These are phyloP conservation scores for Papilio machaon DNA, from an alignment of 1,140 invertebrate species.

Conservation along the genomic window DNA sequence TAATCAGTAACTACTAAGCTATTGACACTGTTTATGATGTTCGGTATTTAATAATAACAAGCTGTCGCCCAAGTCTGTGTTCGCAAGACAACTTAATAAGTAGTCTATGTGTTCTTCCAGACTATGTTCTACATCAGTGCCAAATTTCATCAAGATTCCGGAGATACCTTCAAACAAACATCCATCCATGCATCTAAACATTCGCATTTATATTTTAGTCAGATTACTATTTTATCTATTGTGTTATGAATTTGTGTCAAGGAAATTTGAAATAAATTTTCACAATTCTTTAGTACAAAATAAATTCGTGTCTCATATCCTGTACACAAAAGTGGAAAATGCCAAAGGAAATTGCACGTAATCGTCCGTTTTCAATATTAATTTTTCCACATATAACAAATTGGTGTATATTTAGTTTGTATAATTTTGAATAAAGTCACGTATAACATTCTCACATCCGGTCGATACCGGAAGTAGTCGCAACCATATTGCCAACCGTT, in stretches of 20 bases:
- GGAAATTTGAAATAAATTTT: background rate
- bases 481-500: background rate
- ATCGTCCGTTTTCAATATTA: constrained; percentile 6
- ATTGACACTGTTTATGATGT: too few relatives aligned
- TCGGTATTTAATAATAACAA: too few relatives aligned
- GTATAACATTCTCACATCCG: constrained; percentile 31
- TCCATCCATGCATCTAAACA: too few relatives aligned
- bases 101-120: too few relatives aligned
- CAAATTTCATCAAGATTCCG: too few relatives aligned
- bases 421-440: constrained; percentile 47
- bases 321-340: background rate
- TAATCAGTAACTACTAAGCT: too few relatives aligned
- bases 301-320: background rate
- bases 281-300: background rate
- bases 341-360: constrained; percentile 2
- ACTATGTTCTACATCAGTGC: too few relatives aligned
- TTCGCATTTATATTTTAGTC: too few relatives aligned
- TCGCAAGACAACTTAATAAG: too few relatives aligned
- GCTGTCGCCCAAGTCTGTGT: too few relatives aligned
- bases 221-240: background rate
- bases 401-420: constrained; percentile 25
- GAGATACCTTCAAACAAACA: too few relatives aligned
- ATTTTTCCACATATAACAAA: constrained; percentile 27
- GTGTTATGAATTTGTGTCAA: background rate
- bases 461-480: constrained; percentile 9